A percentile compares a stretch with the other conserved stretches of the same genome.
These are phyloP conservation scores for Pteropus rufus DNA, from an alignment of 2,797 vertebrate species.

Conservation along the genomic window DNA sequence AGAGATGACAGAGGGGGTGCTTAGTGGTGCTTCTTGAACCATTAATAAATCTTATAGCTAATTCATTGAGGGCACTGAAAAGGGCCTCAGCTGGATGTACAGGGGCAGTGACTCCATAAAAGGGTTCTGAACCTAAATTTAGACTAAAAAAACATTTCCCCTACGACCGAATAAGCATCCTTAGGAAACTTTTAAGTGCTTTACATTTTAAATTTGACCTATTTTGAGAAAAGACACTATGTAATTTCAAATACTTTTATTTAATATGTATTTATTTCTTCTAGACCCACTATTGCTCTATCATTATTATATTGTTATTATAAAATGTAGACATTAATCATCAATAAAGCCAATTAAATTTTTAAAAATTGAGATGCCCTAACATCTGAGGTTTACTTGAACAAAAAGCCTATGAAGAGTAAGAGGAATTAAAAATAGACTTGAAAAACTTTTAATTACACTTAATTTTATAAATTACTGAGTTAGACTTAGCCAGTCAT, in stretches of 20 bases:
- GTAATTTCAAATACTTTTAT: slow-evolving; percentile 23
- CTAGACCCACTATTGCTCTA: background rate
- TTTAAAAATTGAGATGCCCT: background rate
- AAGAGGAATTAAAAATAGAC: background rate
- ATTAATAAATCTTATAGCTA: background rate
- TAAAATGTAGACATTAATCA: background rate
- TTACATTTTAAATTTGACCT: background rate
- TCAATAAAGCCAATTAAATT: background rate
- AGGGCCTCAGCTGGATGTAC: background rate
- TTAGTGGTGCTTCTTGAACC: background rate
- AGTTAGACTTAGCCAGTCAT: background rate
- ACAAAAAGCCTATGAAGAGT: slow-evolving; percentile 20
- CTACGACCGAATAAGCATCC: background rate
- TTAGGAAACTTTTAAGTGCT: background rate
- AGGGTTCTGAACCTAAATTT: background rate
- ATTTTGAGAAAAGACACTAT: slow-evolving; percentile 20
- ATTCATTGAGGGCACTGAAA: background rate
- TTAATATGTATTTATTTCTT: background rate
- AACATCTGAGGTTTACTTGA: slow-evolving; percentile 1
- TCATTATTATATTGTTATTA: background rate
- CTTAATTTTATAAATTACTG: slow-evolving; percentile 27
- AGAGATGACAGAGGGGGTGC: background rate
- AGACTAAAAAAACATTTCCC: background rate
- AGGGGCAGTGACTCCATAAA: background rate
- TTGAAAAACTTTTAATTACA: slow-evolving; percentile 19